These are phyloP conservation scores for Rhimphoctona megacephalus DNA, from an alignment of 2,888 invertebrate genomes.

Conservation along the genomic window DNA sequence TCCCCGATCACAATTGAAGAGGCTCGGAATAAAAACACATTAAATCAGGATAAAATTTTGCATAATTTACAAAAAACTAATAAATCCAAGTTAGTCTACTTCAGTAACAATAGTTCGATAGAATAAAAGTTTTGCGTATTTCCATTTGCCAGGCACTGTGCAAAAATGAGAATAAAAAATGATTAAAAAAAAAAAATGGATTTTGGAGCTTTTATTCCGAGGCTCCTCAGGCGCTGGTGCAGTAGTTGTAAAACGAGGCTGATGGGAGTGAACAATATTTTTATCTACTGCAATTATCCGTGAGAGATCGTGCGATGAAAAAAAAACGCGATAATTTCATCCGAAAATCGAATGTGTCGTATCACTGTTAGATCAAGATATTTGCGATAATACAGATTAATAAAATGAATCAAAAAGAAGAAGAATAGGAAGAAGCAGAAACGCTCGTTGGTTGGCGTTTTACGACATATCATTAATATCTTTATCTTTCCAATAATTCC, in stretches of 20 bases:
- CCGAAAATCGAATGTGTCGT: constrained; percentile 39
- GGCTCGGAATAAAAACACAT: background rate
- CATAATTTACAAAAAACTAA: background rate
- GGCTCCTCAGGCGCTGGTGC: constrained; percentile 15
- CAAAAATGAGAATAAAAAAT: background rate
- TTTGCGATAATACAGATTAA: constrained; percentile 48
- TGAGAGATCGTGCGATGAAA: constrained; percentile 52
- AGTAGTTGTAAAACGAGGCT: constrained; percentile 26
- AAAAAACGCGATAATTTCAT: constrained; percentile 44
- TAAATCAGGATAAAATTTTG: background rate
- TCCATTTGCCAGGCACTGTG: background rate
- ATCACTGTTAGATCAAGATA: constrained; percentile 36
- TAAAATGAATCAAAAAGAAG: background rate
- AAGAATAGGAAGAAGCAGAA: constrained; percentile 17
- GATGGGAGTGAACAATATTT: constrained; percentile 62
- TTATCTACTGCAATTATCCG: constrained; percentile 61
- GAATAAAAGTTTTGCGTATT: background rate
- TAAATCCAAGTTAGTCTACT: background rate
- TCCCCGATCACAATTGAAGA: constrained; percentile 30
- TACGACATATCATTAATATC: constrained; percentile 70
- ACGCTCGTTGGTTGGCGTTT: constrained; percentile 8
- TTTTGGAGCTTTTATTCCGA: background rate
- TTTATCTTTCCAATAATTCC: constrained; percentile 67
- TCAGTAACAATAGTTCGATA: background rate
- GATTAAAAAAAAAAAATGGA: background rate